phyloP scores from a whole-genome alignment of 2,888 invertebrate genomes.

The Leptura quadrifasciata region DNA sequence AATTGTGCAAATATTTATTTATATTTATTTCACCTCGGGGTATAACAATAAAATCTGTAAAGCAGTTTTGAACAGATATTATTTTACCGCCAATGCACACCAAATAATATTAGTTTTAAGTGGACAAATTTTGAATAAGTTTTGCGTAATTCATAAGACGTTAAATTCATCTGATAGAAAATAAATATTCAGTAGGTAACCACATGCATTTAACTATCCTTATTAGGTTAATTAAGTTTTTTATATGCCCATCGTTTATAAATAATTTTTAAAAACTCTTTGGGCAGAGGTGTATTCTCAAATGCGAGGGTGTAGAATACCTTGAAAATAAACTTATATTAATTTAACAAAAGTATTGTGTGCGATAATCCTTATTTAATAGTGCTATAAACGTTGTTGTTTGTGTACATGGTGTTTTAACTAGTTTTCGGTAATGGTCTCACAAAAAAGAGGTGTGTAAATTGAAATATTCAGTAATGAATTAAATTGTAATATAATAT shows the following conservation, averaged over 20 bases:
- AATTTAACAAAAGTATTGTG: slow-evolving; percentile 32
- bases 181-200: slow-evolving; percentile 19
- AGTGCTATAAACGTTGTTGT: slow-evolving; percentile 5
- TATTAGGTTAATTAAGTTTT: slow-evolving; percentile 30
- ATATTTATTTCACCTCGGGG: slow-evolving; percentile 25
- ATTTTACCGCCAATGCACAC: neutral
- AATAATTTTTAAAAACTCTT: slow-evolving; percentile 33
- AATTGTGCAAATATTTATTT: slow-evolving; percentile 45
- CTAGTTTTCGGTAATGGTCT: slow-evolving; percentile 19
- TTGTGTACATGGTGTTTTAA: neutral
- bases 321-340: slow-evolving; percentile 48
- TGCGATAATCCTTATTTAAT: neutral
- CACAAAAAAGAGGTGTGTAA: slow-evolving; percentile 12
- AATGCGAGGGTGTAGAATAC: slow-evolving; percentile 49
- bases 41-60: slow-evolving; percentile 8
- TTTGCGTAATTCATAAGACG: neutral
- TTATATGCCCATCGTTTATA: slow-evolving; percentile 16
- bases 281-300: slow-evolving; percentile 46
- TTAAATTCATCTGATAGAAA: neutral
- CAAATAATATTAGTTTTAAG: neutral
- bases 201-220: slow-evolving; percentile 16
- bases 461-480: neutral
- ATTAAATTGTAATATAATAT: neutral
- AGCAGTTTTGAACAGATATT: neutral
- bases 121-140: neutral